Conservation (phyloP, 2,797 vertebrate genomes). For the Gymnoscopelus microlampas region DNA sequence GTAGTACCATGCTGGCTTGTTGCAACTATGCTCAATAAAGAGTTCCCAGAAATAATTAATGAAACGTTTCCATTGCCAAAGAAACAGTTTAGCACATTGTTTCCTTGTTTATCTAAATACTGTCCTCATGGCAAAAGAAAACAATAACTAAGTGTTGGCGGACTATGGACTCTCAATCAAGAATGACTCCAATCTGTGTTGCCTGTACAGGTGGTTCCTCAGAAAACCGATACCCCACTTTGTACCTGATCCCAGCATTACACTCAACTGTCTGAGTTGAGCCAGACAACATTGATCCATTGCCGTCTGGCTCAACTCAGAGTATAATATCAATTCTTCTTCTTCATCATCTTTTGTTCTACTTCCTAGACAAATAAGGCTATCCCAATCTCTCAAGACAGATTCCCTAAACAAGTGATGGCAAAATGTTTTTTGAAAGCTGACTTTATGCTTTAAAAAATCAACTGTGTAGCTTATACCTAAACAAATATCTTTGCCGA, state of each 20-base stretch:
- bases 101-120: not conserved
- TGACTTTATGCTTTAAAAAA: too few relatives aligned
- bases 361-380: not conserved
- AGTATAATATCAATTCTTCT: too few relatives aligned
- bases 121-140: not conserved
- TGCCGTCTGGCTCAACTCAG: too few relatives aligned
- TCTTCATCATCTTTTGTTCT: not conserved
- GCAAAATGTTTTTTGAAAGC: too few relatives aligned
- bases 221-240: not conserved
- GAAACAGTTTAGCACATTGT: not conserved
- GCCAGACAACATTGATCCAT: too few relatives aligned
- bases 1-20: not conserved
- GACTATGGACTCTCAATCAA: not conserved
- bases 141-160: not conserved
- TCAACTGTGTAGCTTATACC: too few relatives aligned
- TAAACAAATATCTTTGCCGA: too few relatives aligned
- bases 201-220: not conserved
- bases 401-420: too few relatives aligned
- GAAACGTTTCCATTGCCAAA: not conserved
- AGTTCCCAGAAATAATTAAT: not conserved
- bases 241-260: not conserved
- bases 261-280: not conserved
- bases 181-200: not conserved
- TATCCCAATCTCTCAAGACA: too few relatives aligned
- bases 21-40: not conserved